These are phyloP conservation scores for Drosophila rellima DNA, from an alignment of 2,888 invertebrate genomes.

Conservation along the genomic window DNA sequence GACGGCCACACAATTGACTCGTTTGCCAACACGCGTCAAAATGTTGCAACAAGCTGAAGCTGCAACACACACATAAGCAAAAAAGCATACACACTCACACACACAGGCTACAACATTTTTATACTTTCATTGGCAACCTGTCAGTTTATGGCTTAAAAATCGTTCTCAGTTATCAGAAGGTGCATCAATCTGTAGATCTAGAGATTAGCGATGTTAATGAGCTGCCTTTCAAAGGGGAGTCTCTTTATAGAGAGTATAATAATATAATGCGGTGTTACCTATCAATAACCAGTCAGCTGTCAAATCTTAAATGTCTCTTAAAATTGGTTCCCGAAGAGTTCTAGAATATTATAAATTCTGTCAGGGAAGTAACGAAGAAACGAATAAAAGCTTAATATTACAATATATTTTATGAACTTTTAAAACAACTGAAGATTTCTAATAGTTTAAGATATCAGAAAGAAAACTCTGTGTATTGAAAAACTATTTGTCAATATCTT, in stretches of 20 bases:
- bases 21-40: conserved; percentile 75
- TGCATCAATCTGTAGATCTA: conserved; percentile 30
- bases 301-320: not conserved
- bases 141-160: conserved; percentile 16
- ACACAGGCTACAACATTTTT: not conserved
- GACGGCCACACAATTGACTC: conserved; percentile 76
- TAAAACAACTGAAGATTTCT: too few species aligned
- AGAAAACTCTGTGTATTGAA: too few species aligned
- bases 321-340: not conserved
- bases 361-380: too few species aligned
- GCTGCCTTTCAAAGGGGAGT: not conserved
- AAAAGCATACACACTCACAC: conserved; percentile 1
- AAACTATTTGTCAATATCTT: not conserved
- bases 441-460: too few species aligned
- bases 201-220: conserved; percentile 50
- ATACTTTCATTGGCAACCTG: conserved; percentile 23
- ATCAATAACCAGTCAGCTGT: conserved; percentile 20
- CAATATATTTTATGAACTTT: too few species aligned
- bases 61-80: conserved; percentile 30
- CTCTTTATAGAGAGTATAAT: not conserved
- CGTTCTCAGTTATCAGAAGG: conserved; percentile 35
- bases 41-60: conserved; percentile 42
- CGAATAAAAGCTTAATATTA: too few species aligned
- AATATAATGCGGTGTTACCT: conserved; percentile 4
- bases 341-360: not conserved